These are phyloP conservation scores for Halcyon senegalensis DNA, from an alignment of 2,113 vertebrate species.

Conservation along the genomic window DNA sequence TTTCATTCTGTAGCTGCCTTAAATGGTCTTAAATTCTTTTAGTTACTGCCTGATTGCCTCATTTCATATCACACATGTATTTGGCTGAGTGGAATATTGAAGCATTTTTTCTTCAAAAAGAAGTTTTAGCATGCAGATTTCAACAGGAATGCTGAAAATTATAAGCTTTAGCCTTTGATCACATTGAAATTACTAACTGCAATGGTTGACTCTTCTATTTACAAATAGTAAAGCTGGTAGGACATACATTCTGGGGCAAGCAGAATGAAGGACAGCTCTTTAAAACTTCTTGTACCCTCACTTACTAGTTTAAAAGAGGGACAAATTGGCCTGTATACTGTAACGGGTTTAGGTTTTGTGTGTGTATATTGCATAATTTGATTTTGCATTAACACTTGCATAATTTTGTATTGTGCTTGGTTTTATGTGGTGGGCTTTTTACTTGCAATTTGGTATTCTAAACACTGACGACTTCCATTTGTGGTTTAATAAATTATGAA, in stretches of 20 bases:
- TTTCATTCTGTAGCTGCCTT: constrained; percentile 15
- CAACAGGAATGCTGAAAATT: background rate
- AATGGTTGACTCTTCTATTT: background rate
- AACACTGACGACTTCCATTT: background rate
- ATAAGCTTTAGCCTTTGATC: background rate
- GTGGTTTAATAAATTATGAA: background rate
- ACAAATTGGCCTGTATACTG: background rate
- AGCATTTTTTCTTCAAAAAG: background rate
- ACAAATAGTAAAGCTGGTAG: background rate
- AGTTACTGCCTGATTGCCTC: background rate
- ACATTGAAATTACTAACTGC: background rate
- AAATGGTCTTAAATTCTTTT: constrained; percentile 51
- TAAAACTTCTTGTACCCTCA: background rate
- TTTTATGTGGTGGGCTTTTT: background rate
- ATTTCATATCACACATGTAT: constrained; percentile 4
- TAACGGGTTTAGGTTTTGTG: accelerated
- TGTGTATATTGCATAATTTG: background rate
- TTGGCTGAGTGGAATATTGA: background rate
- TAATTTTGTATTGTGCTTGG: background rate
- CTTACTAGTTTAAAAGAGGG: background rate
- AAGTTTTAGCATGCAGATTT: background rate
- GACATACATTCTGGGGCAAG: background rate
- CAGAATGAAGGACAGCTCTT: background rate
- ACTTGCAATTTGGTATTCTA: background rate
- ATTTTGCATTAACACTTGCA: background rate